These are phyloP conservation scores for Lasioglossum oenotherae DNA, from an alignment of 2,888 invertebrate genomes.

Conservation along the genomic window DNA sequence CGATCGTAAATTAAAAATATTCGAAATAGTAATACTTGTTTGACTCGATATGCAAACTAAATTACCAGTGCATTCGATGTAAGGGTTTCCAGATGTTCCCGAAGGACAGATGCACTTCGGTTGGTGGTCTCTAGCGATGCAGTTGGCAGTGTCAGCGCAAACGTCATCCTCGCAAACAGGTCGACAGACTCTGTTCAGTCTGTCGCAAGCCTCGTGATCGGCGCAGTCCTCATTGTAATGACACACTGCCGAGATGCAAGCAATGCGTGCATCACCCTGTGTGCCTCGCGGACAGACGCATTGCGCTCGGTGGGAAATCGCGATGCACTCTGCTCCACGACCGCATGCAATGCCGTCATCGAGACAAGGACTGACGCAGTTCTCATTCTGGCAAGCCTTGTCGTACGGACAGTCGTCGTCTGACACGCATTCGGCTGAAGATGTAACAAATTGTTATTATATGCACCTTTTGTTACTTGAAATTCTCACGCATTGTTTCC, in stretches of 20 bases:
- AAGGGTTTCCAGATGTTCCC: conserved; percentile 92
- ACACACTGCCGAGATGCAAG: conserved; percentile 93
- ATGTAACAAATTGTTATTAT: not conserved
- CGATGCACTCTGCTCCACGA: conserved; percentile 91
- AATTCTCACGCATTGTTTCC: not conserved
- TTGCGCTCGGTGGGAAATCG: conserved; percentile 91
- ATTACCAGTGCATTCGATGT: conserved; percentile 87
- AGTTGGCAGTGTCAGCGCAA: conserved; percentile 92
- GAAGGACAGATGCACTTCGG: conserved; percentile 91
- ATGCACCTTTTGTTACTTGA: not conserved
- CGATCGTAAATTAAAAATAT: no score
- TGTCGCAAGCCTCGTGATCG: conserved; percentile 93
- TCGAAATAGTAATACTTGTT: not conserved
- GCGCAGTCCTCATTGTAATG: conserved; percentile 96
- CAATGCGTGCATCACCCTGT: conserved; percentile 92
- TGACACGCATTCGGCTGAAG: conserved; percentile 91
- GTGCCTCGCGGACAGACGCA: conserved; percentile 94
- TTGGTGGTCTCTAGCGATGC: conserved; percentile 90
- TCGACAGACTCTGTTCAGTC: conserved; percentile 92
- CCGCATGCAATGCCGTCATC: conserved; percentile 89
- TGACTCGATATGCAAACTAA: not conserved
- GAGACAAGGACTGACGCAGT: conserved; percentile 92
- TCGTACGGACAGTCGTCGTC: conserved; percentile 94
- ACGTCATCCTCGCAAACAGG: conserved; percentile 93
- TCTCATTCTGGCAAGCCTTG: conserved; percentile 91